These are phyloP conservation scores for Seira musarum DNA, from an alignment of 2,888 invertebrate species.

Conservation along the genomic window DNA sequence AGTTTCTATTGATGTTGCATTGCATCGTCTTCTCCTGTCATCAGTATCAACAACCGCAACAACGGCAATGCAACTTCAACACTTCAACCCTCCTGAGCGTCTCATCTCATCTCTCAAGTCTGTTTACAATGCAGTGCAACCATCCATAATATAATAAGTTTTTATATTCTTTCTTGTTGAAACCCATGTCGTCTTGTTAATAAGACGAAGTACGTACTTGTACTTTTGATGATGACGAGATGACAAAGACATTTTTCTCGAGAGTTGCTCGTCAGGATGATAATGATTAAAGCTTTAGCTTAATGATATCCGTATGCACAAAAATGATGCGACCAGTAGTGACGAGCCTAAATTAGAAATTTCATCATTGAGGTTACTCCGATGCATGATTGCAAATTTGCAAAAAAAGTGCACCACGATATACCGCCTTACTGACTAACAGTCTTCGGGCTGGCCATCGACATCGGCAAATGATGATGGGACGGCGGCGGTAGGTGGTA, in stretches of 20 bases:
- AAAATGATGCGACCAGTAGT: too few species aligned
- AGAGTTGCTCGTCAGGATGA: too few species aligned
- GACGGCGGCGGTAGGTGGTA: not conserved
- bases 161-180: not conserved
- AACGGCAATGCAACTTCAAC: too few species aligned
- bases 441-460: not conserved
- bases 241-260: not conserved
- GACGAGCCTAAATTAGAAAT: not conserved
- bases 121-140: not conserved
- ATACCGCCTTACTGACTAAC: too few species aligned
- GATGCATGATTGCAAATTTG: too few species aligned
- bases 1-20: too few species aligned
- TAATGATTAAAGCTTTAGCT: too few species aligned
- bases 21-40: too few species aligned
- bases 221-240: not conserved
- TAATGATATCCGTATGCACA: not conserved
- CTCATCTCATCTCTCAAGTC: too few species aligned
- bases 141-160: not conserved
- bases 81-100: too few species aligned
- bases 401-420: too few species aligned
- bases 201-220: not conserved
- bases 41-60: conserved; percentile 3
- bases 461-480: too few species aligned
- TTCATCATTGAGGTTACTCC: not conserved
- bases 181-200: not conserved